These are phyloP conservation scores for Ptilorrhoa leucosticta DNA, from an alignment of 2,113 vertebrate genomes.

Conservation along the genomic window DNA sequence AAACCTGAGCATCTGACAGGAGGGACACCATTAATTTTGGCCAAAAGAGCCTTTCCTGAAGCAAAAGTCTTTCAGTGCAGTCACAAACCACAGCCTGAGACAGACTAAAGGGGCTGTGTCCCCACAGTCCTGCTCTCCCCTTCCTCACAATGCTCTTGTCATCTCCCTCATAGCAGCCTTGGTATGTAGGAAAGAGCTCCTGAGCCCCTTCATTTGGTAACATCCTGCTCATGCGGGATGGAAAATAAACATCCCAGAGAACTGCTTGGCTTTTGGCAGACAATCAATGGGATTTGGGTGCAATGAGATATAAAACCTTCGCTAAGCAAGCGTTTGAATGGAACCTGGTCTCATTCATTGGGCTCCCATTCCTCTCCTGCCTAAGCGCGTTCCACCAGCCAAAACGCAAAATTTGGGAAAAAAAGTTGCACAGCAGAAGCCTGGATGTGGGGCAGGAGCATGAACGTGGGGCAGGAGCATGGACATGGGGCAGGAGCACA, in stretches of 20 bases:
- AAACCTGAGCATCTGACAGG: background rate
- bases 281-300: background rate
- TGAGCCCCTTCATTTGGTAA: background rate
- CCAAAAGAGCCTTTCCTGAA: background rate
- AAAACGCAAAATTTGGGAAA: background rate
- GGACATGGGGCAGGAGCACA: background rate
- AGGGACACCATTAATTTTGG: background rate
- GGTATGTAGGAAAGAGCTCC: background rate
- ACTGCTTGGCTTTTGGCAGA: background rate
- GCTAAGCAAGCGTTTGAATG: background rate
- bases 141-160: background rate
- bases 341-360: background rate
- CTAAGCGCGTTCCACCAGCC: background rate
- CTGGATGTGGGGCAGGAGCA: fast-evolving
- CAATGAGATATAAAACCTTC: background rate
- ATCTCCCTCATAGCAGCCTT: background rate
- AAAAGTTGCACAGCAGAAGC: background rate
- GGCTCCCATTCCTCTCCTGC: background rate
- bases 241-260: background rate
- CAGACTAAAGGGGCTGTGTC: background rate
- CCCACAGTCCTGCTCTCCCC: background rate
- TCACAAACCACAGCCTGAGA: background rate
- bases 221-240: background rate
- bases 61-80: background rate
- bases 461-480: fast-evolving